These are phyloP conservation scores for Odontomachus brunneus DNA, from an alignment of 1,140 invertebrate genomes.

Conservation along the genomic window DNA sequence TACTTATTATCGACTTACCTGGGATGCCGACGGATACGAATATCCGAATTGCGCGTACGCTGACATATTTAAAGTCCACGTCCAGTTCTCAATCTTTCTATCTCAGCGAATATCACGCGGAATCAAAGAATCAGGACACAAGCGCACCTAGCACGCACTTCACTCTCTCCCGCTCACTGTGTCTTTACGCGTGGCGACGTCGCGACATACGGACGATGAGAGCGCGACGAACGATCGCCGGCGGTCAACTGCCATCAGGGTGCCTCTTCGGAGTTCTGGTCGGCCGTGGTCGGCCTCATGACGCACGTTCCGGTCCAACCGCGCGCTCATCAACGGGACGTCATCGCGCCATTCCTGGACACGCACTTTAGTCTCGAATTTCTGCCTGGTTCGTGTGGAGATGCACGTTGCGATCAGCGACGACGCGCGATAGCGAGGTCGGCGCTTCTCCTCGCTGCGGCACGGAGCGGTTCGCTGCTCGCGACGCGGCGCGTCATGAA, in stretches of 20 bases:
- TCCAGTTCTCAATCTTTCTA: neutral
- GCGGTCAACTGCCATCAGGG: slow-evolving; percentile 67
- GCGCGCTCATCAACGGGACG: slow-evolving; percentile 5
- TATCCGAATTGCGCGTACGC: slow-evolving; percentile 94
- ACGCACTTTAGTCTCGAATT: slow-evolving; percentile 30
- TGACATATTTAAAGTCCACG: slow-evolving; percentile 86
- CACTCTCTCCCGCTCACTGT: slow-evolving; percentile 66
- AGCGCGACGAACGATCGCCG: slow-evolving; percentile 32
- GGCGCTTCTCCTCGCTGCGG: neutral
- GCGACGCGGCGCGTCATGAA: slow-evolving; percentile 46
- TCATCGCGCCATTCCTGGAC: slow-evolving; percentile 19
- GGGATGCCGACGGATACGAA: slow-evolving; percentile 91
- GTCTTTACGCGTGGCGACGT: slow-evolving; percentile 42
- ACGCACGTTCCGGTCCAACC: slow-evolving; percentile 21
- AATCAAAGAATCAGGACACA: slow-evolving; percentile 62
- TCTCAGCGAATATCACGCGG: neutral
- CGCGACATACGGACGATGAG: slow-evolving; percentile 4
- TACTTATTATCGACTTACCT: slow-evolving; percentile 86
- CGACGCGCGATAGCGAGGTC: neutral
- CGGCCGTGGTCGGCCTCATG: slow-evolving; percentile 59
- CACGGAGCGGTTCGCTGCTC: slow-evolving; percentile 1
- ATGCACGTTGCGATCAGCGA: neutral
- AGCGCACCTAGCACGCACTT: slow-evolving; percentile 70
- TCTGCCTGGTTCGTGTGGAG: neutral
- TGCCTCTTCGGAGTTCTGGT: slow-evolving; percentile 34